These are phyloP conservation scores for Dysmachus trigonus DNA, from an alignment of 2,888 invertebrate genomes.

Conservation along the genomic window DNA sequence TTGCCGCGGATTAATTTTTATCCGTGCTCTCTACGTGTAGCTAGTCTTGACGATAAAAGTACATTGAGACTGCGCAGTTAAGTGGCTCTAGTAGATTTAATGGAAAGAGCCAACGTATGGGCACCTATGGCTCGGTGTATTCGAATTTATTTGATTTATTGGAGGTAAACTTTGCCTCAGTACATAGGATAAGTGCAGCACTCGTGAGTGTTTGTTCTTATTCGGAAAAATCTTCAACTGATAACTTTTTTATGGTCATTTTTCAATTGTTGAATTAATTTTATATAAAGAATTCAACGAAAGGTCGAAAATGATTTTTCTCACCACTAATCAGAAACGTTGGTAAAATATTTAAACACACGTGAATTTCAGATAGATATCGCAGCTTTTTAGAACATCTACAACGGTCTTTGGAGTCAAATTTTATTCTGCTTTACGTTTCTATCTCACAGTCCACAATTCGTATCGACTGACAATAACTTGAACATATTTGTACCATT, in stretches of 20 bases:
- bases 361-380: too few species aligned
- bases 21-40: slow-evolving; percentile 42
- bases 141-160: slow-evolving; percentile 27
- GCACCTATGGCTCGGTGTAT: not conserved
- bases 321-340: too few species aligned
- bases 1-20: slow-evolving; percentile 49
- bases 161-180: slow-evolving; percentile 1
- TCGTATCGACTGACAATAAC: too few species aligned
- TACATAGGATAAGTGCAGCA: not conserved
- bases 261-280: not conserved
- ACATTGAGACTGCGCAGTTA: slow-evolving; percentile 25
- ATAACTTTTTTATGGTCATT: not conserved
- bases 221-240: not conserved
- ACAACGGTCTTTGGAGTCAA: too few species aligned
- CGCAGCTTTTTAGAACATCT: too few species aligned
- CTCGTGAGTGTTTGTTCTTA: not conserved
- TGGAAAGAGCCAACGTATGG: slow-evolving; percentile 2
- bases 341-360: too few species aligned
- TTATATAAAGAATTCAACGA: not conserved
- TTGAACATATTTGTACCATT: too few species aligned
- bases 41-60: slow-evolving; percentile 19
- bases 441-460: too few species aligned
- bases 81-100: slow-evolving; percentile 23
- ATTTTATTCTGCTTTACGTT: too few species aligned
- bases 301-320: too few species aligned